Evolutionary conservation across 1,140 invertebrate species (phyloP).

Genomic region (Elymnias hypermnestra): DNA sequence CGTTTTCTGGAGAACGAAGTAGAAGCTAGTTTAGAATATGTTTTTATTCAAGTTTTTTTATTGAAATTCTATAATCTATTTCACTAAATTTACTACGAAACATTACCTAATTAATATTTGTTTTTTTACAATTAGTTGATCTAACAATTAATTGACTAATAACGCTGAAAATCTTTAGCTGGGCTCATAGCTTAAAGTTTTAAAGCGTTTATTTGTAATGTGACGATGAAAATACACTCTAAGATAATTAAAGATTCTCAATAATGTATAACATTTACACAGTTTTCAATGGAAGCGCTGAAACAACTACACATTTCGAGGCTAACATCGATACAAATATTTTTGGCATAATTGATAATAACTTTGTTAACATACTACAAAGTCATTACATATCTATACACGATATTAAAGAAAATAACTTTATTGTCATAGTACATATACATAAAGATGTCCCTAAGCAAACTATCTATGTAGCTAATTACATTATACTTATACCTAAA

Average conservation of each 20-base stretch:
- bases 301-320: slow-evolving; percentile 4
- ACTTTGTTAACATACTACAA: slow-evolving; percentile 17
- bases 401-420: slow-evolving; percentile 15
- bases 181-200: slow-evolving; percentile 67
- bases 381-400: no score
- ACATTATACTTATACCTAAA: not conserved
- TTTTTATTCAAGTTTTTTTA: no score
- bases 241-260: not conserved
- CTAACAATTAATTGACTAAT: slow-evolving; percentile 51
- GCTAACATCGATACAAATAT: not conserved
- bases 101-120: not conserved
- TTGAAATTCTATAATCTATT: not conserved
- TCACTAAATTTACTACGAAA: not conserved
- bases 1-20: no score
- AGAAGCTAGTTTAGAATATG: no score
- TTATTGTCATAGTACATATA: slow-evolving; percentile 17
- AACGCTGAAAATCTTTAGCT: slow-evolving; percentile 71
- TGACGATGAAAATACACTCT: slow-evolving; percentile 18
- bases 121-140: not conserved
- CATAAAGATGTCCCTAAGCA: not conserved
- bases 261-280: slow-evolving; percentile 6
- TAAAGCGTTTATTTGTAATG: slow-evolving; percentile 44
- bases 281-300: slow-evolving; percentile 10
- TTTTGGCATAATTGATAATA: slow-evolving; percentile 8
- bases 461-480: not conserved